A percentile compares a stretch with the other conserved stretches of the same genome.
phyloP scores from a whole-genome alignment of 1,140 invertebrate species.

The Meloidogyne hapla region DNA sequence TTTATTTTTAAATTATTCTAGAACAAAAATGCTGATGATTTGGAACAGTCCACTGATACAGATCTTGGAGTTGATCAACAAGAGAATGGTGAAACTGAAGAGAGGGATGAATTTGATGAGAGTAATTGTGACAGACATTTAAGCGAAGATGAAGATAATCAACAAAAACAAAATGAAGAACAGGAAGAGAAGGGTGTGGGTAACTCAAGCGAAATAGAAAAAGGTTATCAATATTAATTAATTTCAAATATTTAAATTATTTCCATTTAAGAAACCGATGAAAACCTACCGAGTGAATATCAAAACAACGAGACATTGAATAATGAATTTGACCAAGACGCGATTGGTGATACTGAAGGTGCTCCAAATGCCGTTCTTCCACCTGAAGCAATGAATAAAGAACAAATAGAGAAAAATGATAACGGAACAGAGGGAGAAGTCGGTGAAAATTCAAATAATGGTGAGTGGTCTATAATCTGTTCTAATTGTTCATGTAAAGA shows the following conservation, averaged over 20 bases:
- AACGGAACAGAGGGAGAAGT: background rate
- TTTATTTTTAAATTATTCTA: no score
- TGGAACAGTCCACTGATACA: slow-evolving; percentile 13
- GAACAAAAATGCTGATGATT: no score
- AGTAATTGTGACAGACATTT: background rate
- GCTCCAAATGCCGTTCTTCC: background rate
- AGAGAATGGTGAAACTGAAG: slow-evolving; percentile 13
- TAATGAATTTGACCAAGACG: background rate
- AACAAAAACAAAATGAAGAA: slow-evolving; percentile 21
- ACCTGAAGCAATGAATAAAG: background rate
- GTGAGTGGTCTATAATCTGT: background rate
- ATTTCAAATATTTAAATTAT: background rate
- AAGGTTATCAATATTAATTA: slow-evolving; percentile 3
- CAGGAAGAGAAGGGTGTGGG: slow-evolving; percentile 18
- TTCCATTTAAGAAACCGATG: background rate
- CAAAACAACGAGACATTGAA: background rate
- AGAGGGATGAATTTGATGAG: slow-evolving; percentile 34
- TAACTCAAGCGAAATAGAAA: background rate
- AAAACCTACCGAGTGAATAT: background rate
- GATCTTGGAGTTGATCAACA: slow-evolving; percentile 10
- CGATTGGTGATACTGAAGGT: background rate
- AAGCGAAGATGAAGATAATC: background rate
- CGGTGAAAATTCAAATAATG: background rate
- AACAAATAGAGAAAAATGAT: slow-evolving; percentile 6
- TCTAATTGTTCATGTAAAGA: background rate